These are phyloP conservation scores for Polyboroides typus DNA, from an alignment of 2,797 vertebrate genomes.

Conservation along the genomic window DNA sequence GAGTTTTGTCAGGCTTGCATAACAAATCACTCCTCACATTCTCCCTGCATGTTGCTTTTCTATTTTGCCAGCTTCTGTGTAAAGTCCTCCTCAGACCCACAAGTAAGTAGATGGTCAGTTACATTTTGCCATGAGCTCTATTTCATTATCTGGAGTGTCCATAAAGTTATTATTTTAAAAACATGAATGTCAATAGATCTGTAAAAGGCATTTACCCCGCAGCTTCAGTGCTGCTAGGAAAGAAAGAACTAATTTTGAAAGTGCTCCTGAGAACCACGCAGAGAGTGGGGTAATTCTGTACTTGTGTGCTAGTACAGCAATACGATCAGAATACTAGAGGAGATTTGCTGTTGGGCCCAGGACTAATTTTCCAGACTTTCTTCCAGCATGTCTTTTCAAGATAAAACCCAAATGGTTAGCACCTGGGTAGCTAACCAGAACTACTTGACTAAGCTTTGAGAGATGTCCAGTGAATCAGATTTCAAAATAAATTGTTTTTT, in stretches of 20 bases:
- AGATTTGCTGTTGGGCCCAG: neutral
- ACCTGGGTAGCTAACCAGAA: neutral
- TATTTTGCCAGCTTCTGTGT: neutral
- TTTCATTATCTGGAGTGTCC: neutral
- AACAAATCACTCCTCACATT: neutral
- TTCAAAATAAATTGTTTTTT: neutral
- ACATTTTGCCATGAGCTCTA: neutral
- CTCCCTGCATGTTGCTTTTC: neutral
- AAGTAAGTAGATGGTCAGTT: neutral
- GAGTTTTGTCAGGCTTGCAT: neutral
- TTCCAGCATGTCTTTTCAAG: neutral
- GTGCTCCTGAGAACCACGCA: neutral
- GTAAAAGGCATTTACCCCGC: neutral
- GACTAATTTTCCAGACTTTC: neutral
- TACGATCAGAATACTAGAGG: fast-evolving
- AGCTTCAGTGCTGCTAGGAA: neutral
- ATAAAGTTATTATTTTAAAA: conserved; percentile 33
- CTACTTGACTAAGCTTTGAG: neutral
- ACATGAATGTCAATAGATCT: conserved; percentile 5
- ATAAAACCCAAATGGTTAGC: neutral
- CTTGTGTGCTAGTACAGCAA: neutral
- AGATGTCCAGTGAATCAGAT: neutral
- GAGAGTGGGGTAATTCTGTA: neutral
- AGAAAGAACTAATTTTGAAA: neutral
- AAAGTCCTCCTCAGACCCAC: neutral